phyloP scores from a whole-genome alignment of 2,888 invertebrate species.

The Cataglyphis rosenhaueri region DNA sequence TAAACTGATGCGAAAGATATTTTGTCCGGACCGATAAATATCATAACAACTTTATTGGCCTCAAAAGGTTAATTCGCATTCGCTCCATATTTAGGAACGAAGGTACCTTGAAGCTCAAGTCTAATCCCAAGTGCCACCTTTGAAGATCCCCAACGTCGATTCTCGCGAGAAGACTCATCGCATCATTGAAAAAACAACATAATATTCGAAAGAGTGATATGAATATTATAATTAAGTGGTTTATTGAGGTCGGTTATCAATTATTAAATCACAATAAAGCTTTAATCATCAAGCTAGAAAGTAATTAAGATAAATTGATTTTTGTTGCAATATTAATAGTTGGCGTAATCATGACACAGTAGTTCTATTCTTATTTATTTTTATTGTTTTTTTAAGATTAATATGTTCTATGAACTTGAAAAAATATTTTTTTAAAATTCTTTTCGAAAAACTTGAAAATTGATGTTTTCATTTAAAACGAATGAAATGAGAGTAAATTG shows the following conservation, averaged over 20 bases:
- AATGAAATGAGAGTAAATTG: slow-evolving; percentile 3
- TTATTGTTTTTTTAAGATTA: not conserved
- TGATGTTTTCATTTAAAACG: not conserved
- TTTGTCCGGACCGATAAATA: slow-evolving; percentile 26
- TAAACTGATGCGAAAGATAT: not conserved
- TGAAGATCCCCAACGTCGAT: slow-evolving; percentile 71
- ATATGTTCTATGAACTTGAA: not conserved
- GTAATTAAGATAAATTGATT: not conserved
- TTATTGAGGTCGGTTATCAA: not conserved
- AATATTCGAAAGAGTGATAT: not conserved
- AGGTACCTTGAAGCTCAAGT: slow-evolving; percentile 70
- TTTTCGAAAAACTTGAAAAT: not conserved
- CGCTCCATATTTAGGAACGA: slow-evolving; percentile 80
- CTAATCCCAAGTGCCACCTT: slow-evolving; percentile 80
- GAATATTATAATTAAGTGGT: not conserved
- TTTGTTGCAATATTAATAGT: not conserved
- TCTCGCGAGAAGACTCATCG: slow-evolving; percentile 2
- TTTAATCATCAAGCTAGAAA: not conserved
- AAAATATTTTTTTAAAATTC: not conserved
- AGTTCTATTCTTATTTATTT: not conserved
- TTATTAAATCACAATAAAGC: not conserved
- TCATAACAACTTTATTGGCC: not conserved
- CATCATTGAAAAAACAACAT: slow-evolving; percentile 30
- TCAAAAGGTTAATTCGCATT: slow-evolving; percentile 59
- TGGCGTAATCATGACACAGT: not conserved